A percentile compares a stretch with the other conserved stretches of the same genome.
Conservation (phyloP, 1,140 invertebrate species). For the Pinna nobilis region DNA sequence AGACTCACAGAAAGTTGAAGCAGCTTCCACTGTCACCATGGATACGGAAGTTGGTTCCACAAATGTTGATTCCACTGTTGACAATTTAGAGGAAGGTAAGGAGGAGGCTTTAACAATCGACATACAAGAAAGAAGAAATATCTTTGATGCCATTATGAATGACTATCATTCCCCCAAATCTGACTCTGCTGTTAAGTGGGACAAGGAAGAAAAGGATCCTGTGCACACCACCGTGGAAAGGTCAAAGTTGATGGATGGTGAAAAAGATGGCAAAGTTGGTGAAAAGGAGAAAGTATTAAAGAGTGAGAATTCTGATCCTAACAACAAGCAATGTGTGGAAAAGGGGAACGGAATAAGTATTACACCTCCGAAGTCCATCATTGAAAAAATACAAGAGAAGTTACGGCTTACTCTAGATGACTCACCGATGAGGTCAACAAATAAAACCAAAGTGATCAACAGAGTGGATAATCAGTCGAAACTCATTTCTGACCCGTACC, state of each 20-base stretch:
- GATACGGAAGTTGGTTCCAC: slow-evolving; percentile 9
- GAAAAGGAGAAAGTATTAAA: not conserved
- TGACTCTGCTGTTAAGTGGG: not conserved
- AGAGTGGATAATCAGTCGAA: not conserved
- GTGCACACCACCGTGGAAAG: too few relatives aligned
- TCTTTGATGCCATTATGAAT: slow-evolving; percentile 40
- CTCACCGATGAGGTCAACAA: not conserved
- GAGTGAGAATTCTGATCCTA: not conserved
- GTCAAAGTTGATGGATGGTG: too few relatives aligned
- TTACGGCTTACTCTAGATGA: slow-evolving; percentile 12
- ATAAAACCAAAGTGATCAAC: not conserved
- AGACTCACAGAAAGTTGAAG: not conserved
- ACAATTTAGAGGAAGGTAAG: not conserved
- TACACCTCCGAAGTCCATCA: not conserved
- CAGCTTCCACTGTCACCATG: not conserved
- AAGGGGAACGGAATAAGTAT: not conserved
- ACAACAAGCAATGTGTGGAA: not conserved
- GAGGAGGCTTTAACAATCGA: slow-evolving; percentile 1
- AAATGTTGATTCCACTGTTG: slow-evolving; percentile 3
- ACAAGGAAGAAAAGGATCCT: not conserved
- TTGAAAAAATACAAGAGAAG: slow-evolving; percentile 25
- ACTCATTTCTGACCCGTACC: not conserved
- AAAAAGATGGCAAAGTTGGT: not conserved
- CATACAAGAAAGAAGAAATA: slow-evolving; percentile 32
- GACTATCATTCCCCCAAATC: slow-evolving; percentile 29